Base-by-base conservation (phyloP, 2,797 vertebrate species). In the Denticeps clupeoides region DNA sequence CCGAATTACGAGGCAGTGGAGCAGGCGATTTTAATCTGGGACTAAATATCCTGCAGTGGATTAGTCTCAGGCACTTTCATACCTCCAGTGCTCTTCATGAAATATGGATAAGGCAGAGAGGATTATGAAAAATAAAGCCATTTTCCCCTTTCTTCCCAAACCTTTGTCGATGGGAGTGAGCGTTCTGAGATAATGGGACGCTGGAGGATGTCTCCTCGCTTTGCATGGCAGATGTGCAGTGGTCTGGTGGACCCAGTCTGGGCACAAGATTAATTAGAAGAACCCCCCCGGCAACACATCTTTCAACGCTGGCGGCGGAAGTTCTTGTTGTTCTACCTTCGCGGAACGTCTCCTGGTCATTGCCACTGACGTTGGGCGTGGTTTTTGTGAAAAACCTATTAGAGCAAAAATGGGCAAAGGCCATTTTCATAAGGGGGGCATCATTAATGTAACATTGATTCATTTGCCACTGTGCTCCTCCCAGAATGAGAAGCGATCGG, bases 1-100 rank as follows among this genome's bases (percentile, higher is more conserved):
- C 62, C 70, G 70, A 84, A 85, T 84, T 83, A 79, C 71, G 71
- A 78, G 62, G 73, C 74, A 77, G 68, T 73, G 69, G 74, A 74
- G 82, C 78, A 67, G 76, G 62, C 73, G 80, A 83, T 85, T 85
- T 83, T 84, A 85, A 85, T 85, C 84, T 82, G 78, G 69, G 76
- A 82, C 83, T 85, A 85, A 87, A 84, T 83, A 84, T 83, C 80
- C 79, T 77, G 74, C 67, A 79, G 83, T 82, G 82, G 82, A 85
- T 85, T 85, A 83, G 79, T 84, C 82, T 81, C 77, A 75, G 67
- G 79, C 58, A 78, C 79, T 81, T 80, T 82, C 78, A 75, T 81
- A 82, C 76, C 81, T 80, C 68, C 70, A 76, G 74, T 76, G 70
- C 66, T 65, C 73, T 74, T 84, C 82, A 83, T 85, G 81, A 83